Evolutionary conservation across 2,888 invertebrate genomes (phyloP).

Genomic region (Unio delphinus): DNA sequence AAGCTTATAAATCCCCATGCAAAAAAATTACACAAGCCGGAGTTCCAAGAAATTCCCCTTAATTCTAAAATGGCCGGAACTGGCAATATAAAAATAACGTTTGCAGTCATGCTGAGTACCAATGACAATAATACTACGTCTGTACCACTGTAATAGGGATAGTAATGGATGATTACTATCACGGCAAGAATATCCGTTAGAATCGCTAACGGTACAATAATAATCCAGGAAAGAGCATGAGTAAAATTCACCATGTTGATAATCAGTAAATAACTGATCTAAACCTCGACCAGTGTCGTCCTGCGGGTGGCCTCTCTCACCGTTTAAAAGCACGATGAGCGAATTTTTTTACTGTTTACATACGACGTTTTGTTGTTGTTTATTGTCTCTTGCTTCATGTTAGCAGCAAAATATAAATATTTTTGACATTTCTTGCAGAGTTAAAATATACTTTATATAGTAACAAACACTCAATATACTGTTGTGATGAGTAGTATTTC

Average conservation of each 20-base stretch:
- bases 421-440: no score
- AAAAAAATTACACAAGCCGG: slow-evolving; percentile 40
- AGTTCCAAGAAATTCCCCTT: slow-evolving; percentile 32
- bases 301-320: no score
- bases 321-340: no score
- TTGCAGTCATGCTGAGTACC: slow-evolving; percentile 44
- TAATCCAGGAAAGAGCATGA: slow-evolving; percentile 46
- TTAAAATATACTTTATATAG: no score
- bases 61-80: slow-evolving; percentile 43
- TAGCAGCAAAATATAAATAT: no score
- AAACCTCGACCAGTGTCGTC: no score
- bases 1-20: slow-evolving; percentile 44
- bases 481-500: no score
- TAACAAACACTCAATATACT: no score
- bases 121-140: slow-evolving; percentile 54
- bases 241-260: slow-evolving; percentile 38
- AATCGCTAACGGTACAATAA: slow-evolving; percentile 49
- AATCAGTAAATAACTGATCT: no score
- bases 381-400: no score
- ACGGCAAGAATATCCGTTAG: slow-evolving; percentile 48
- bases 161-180: slow-evolving; percentile 49
- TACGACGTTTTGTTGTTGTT: no score
- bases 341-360: no score
- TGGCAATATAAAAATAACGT: slow-evolving; percentile 44
- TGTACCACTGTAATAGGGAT: slow-evolving; percentile 52